Percentiles rank a stretch among this genome's conserved stretches.
phyloP scores from a whole-genome alignment of 1,140 invertebrate genomes.

The Linepithema humile region DNA sequence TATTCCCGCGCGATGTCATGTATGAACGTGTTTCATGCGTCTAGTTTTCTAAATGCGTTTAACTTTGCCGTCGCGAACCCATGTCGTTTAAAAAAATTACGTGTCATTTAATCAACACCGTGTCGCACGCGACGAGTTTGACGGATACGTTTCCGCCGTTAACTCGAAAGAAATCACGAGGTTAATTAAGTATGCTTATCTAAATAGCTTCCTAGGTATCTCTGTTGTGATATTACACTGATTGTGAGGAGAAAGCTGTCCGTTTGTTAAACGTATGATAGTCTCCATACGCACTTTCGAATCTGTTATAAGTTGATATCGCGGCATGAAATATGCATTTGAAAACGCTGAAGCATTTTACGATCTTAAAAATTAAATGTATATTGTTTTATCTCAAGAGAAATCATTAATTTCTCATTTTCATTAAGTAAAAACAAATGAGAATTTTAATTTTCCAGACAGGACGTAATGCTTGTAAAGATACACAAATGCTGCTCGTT shows the following conservation, averaged over 20 bases:
- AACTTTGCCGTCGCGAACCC: neutral
- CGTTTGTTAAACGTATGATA: neutral
- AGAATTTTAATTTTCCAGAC: neutral
- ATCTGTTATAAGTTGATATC: neutral
- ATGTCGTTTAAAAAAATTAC: neutral
- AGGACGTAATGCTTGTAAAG: neutral
- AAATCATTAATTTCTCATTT: no score
- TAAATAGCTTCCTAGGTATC: neutral
- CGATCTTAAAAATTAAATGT: neutral
- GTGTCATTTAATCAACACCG: neutral
- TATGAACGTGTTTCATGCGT: neutral
- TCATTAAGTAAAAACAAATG: no score
- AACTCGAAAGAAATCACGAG: neutral
- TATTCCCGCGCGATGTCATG: conserved; percentile 1
- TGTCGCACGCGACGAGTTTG: neutral
- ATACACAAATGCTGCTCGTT: neutral
- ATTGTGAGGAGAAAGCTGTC: neutral
- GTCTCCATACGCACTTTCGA: neutral
- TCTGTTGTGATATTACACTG: no score
- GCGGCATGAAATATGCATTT: neutral
- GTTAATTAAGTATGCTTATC: neutral
- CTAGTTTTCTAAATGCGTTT: conserved; percentile 24
- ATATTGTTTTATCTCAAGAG: neutral
- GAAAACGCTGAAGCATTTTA: neutral
- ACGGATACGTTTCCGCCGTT: neutral